Percentiles rank a stretch among this genome's conserved stretches.
phyloP scores from a whole-genome alignment of 2,113 vertebrate species.

The Emydocephalus ijimae region DNA sequence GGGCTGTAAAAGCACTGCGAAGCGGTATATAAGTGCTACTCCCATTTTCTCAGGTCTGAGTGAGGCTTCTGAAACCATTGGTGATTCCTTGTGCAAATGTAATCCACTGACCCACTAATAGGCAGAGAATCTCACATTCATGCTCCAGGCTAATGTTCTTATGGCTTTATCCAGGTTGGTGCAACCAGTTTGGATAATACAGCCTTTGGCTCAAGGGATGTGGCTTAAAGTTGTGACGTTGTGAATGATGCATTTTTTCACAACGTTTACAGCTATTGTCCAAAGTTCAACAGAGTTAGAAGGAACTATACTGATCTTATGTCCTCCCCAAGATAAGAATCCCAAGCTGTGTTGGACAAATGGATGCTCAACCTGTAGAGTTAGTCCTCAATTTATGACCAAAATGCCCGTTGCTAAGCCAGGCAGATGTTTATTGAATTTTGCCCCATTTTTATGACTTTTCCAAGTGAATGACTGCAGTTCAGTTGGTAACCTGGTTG shows the following conservation, averaged over 20 bases:
- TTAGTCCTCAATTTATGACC: too few relatives aligned
- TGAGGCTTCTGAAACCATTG: background rate
- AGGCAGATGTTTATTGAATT: too few relatives aligned
- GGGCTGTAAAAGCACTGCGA: too few relatives aligned
- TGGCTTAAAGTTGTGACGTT: background rate
- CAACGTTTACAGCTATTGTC: background rate
- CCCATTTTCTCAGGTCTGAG: background rate
- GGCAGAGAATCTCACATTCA: background rate
- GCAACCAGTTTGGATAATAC: background rate
- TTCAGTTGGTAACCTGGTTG: too few relatives aligned
- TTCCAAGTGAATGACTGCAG: too few relatives aligned
- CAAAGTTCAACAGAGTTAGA: background rate
- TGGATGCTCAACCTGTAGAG: background rate
- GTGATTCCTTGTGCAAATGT: background rate
- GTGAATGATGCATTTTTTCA: background rate
- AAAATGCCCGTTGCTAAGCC: too few relatives aligned
- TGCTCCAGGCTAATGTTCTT: background rate
- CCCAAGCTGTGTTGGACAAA: background rate
- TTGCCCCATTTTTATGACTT: too few relatives aligned
- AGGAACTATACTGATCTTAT: background rate
- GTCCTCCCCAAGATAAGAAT: background rate
- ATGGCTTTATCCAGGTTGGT: background rate
- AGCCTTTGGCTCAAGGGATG: background rate
- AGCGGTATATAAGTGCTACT: too few relatives aligned
- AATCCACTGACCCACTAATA: background rate